Evolutionary conservation across 1,140 invertebrate genomes (phyloP).

Genomic region (Metaphire vulgaris): DNA sequence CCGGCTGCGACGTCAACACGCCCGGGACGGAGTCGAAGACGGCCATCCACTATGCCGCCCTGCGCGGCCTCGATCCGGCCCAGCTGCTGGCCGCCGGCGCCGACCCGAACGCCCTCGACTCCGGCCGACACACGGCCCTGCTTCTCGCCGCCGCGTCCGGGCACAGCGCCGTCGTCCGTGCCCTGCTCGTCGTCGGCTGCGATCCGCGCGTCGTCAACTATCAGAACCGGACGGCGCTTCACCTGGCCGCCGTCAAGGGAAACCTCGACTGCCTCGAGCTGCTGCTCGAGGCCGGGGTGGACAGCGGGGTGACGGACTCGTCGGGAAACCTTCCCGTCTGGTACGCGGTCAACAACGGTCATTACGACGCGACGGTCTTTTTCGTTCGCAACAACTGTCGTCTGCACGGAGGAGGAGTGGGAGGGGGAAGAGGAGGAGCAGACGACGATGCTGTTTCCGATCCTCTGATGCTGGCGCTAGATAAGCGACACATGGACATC

Average conservation of each 20-base stretch:
- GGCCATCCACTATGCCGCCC: constrained; percentile 14
- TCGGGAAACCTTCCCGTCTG: constrained; percentile 17
- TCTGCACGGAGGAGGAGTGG: background rate
- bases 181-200: constrained; percentile 74
- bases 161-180: constrained; percentile 82
- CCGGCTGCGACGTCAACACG: constrained; percentile 21
- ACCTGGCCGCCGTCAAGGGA: constrained; percentile 82
- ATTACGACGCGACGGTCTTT: constrained; percentile 9
- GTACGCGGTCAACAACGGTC: constrained; percentile 12
- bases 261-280: constrained; percentile 80
- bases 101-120: constrained; percentile 70
- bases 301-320: constrained; percentile 47
- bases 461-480: constrained; percentile 3
- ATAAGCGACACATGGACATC: constrained; percentile 6
- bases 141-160: constrained; percentile 92
- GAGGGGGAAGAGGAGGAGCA: background rate
- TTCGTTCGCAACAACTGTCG: constrained; percentile 1
- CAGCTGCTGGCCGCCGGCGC: constrained; percentile 76
- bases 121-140: constrained; percentile 68
- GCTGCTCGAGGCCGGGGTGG: constrained; percentile 77
- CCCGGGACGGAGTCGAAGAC: constrained; percentile 13
- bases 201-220: constrained; percentile 88
- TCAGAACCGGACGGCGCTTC: constrained; percentile 81
- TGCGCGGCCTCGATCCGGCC: constrained; percentile 83
- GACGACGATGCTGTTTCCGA: background rate